Base-by-base conservation (phyloP, 2,888 invertebrate genomes). In the Patella pellucida region DNA sequence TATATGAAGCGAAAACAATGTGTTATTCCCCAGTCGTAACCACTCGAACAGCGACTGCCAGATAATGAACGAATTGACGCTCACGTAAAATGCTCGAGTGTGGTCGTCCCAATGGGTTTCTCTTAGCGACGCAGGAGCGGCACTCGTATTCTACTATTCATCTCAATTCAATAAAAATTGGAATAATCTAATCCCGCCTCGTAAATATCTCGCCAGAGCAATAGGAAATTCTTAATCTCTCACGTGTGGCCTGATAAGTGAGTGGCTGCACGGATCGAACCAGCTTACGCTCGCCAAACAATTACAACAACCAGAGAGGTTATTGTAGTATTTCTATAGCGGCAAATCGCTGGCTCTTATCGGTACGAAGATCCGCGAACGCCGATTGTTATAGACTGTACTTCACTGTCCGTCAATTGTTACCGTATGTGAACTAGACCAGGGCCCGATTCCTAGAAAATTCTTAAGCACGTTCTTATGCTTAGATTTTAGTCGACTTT, bases 211-310 rank as follows among this genome's bases (percentile, higher is more conserved):
- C 41, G 41, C 41, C 41, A 41, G 41, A 41, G 41, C 41, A 41
- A 41, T 41, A 41, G 41, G 41, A 41, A 41, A 41, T 23, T 62
- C 62, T 19, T 62, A 62, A 62, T 62, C 62, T 62, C 62, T 62
- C 62, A 62, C 62, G 62, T 62, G 62, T 62, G 62, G 62, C 62
- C 62, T 62, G 19, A 23, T 62, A 62, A 62, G 41, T 23, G 62
- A 62, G 62, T 62, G 19, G 62, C 23, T 62, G 62, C 62, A 62
- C 62, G 62, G 23, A 19, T 62, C 62, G 62, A 62, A 62, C 62
- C 23, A 15, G 62, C 19, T 14, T 62, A 23, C 62, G 62, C 62
- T 62, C 19, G 62, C 19, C 23, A 62, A 62, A 62, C 62, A 62
- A 62, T 62, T 23, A 62, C 19, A 23, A 19, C 23, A 41, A 62